phyloP scores from a whole-genome alignment of 1,140 invertebrate species.

The Lepidostoma basale region DNA sequence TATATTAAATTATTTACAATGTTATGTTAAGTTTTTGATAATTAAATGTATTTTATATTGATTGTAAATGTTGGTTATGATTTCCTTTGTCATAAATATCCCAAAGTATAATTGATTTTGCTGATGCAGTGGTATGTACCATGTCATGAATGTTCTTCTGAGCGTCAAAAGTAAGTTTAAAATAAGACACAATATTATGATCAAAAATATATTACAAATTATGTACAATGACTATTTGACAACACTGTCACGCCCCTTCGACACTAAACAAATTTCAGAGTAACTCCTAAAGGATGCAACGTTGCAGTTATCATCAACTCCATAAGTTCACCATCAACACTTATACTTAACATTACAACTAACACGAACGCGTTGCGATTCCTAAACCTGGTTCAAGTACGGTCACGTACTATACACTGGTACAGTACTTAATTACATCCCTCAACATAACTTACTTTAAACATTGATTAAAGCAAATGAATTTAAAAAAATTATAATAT shows the following conservation, averaged over 20 bases:
- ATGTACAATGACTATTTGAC: constrained; percentile 23
- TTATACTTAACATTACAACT: neutral
- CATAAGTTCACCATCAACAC: neutral
- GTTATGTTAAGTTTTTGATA: too few species aligned
- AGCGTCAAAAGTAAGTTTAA: too few species aligned
- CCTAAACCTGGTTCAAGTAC: neutral
- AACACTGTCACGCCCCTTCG: constrained; percentile 7
- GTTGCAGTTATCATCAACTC: neutral
- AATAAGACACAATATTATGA: neutral
- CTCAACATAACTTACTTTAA: too few species aligned
- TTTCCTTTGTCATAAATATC: too few species aligned
- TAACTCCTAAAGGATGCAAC: neutral
- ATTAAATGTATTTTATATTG: too few species aligned
- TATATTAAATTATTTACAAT: too few species aligned
- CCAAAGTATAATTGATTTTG: too few species aligned
- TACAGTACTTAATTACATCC: too few species aligned
- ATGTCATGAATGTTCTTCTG: too few species aligned
- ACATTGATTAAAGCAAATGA: neutral
- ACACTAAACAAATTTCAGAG: neutral
- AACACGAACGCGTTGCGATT: neutral
- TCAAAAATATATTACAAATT: constrained; percentile 23
- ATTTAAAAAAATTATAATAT: neutral
- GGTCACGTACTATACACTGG: too few species aligned
- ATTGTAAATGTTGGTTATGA: too few species aligned
- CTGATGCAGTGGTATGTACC: too few species aligned